Evolutionary conservation across 1,140 invertebrate genomes (phyloP).

Genomic region (Zaprionus capensis): DNA sequence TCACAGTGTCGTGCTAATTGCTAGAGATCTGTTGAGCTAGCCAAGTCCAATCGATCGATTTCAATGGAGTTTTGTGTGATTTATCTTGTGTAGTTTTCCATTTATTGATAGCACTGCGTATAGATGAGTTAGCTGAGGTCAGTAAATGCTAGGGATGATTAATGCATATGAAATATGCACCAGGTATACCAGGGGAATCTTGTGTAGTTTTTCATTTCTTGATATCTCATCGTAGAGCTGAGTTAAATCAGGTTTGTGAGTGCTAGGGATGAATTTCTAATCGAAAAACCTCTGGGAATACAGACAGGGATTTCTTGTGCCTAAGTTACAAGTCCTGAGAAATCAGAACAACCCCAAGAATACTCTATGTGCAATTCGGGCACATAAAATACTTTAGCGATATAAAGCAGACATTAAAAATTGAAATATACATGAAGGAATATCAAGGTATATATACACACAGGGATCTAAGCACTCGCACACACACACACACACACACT

Average conservation of each 20-base stretch:
- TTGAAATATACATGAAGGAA: background rate
- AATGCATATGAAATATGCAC: background rate
- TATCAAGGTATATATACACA: background rate
- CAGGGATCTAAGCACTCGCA: background rate
- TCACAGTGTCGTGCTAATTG: conserved; percentile 38
- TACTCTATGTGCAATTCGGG: conserved; percentile 17
- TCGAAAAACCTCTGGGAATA: background rate
- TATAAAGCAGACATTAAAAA: conserved; percentile 25
- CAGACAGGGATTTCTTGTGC: background rate
- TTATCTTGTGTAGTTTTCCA: conserved; percentile 19
- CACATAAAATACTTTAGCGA: conserved; percentile 22
- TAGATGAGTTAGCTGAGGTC: conserved; percentile 6
- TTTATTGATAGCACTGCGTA: background rate
- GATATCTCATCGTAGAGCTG: background rate
- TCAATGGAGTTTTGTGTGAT: background rate
- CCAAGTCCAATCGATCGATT: background rate
- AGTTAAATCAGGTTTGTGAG: background rate
- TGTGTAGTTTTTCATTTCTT: conserved; percentile 4
- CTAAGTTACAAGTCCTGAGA: background rate
- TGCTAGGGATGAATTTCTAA: conserved; percentile 9
- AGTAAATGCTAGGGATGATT: conserved; percentile 2
- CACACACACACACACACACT: background rate
- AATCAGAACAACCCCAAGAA: conserved; percentile 48
- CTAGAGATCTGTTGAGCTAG: conserved; percentile 5
- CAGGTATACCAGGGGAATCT: background rate